Percentiles rank a stretch among this genome's conserved stretches.
phyloP scores from a whole-genome alignment of 2,888 invertebrate genomes.

The Euspilapteryx auroguttella region DNA sequence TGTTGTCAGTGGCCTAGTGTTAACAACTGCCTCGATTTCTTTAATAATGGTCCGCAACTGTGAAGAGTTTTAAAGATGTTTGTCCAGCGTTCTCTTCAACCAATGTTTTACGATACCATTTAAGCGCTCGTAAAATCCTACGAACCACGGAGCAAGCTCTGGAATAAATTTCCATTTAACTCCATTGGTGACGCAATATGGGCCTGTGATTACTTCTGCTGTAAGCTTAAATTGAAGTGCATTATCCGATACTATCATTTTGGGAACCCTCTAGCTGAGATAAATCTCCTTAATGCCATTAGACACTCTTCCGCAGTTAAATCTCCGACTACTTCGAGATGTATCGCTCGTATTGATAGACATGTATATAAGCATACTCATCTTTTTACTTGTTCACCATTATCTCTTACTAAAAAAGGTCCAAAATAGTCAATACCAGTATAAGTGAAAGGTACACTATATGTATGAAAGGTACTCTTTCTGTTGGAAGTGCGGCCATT shows the following conservation, averaged over 20 bases:
- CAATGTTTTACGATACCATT: conserved; percentile 7
- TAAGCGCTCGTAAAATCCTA: conserved; percentile 8
- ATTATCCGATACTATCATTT: conserved; percentile 8
- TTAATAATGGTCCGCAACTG: conserved; percentile 7
- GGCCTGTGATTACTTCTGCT: conserved; percentile 5
- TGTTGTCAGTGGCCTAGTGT: conserved; percentile 7
- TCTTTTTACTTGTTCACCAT: background rate
- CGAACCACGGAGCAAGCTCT: conserved; percentile 8
- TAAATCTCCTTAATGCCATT: conserved; percentile 6
- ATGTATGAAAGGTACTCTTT: conserved; percentile 5
- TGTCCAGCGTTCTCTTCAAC: conserved; percentile 7
- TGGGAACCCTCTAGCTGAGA: conserved; percentile 4
- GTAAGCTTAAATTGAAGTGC: conserved; percentile 7
- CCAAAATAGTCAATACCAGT: conserved; percentile 7
- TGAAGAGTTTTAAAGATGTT: conserved; percentile 5
- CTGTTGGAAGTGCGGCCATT: conserved; percentile 6
- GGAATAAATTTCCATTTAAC: conserved; percentile 9
- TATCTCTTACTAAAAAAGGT: background rate
- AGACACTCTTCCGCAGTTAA: conserved; percentile 7
- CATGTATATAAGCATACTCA: conserved; percentile 3
- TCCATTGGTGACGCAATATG: conserved; percentile 6
- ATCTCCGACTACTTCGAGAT: conserved; percentile 6
- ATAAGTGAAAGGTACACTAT: conserved; percentile 5
- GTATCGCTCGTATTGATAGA: conserved; percentile 5
- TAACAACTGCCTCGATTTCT: conserved; percentile 8